Percentiles rank a stretch among this genome's conserved stretches.
phyloP scores from a whole-genome alignment of 1,140 invertebrate genomes.

The Achatina immaculata region DNA sequence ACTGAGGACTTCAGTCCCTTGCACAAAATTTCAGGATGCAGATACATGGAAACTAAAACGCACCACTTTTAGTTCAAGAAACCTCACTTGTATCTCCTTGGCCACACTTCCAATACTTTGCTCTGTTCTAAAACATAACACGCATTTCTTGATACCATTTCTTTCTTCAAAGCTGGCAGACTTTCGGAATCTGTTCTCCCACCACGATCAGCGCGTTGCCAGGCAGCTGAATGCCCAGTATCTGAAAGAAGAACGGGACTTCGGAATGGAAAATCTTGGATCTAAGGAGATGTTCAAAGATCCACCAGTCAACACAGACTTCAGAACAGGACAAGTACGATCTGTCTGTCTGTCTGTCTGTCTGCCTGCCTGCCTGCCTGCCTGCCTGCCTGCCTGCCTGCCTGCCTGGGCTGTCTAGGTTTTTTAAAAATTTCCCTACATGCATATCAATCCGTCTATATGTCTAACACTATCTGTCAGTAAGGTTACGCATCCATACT shows the following conservation, averaged over 20 bases:
- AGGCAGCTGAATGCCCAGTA: conserved; percentile 56
- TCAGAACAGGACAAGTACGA: conserved; percentile 54
- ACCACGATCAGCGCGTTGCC: conserved; percentile 61
- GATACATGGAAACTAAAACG: not conserved
- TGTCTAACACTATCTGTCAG: too few species aligned
- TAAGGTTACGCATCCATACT: too few species aligned
- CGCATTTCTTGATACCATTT: not conserved
- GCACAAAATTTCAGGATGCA: too few species aligned
- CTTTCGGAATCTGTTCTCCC: conserved; percentile 60
- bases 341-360: conserved; percentile 5
- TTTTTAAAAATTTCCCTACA: not conserved
- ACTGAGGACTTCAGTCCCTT: too few species aligned
- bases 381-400: conserved; percentile 7
- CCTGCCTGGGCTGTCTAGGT: too few species aligned
- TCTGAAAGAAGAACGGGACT: conserved; percentile 65
- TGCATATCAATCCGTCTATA: not conserved
- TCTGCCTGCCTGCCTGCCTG: conserved; percentile 1
- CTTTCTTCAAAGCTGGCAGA: conserved; percentile 54
- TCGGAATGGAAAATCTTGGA: conserved; percentile 53
- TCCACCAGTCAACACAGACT: conserved; percentile 52
- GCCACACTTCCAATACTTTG: not conserved
- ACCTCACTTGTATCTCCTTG: not conserved
- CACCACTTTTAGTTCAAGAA: too few species aligned
- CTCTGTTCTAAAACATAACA: not conserved
- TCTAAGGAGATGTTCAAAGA: conserved; percentile 59